A percentile compares a stretch with the other conserved stretches of the same genome.
Evolutionary conservation across 23 tunicate species (phyloP).

Genomic region (Corella eumyota): DNA sequence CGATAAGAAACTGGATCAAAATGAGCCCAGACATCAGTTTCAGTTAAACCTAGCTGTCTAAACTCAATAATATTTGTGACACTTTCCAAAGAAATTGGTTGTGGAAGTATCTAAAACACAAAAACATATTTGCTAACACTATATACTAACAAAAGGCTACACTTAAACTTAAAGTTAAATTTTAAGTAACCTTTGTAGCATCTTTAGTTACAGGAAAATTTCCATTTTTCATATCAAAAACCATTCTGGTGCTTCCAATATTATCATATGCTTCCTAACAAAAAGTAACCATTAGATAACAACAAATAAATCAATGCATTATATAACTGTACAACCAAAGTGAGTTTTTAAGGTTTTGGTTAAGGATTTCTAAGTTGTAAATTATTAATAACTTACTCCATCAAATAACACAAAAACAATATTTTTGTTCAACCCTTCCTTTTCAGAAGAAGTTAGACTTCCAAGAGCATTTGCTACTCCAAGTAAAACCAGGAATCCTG

Average conservation of each 20-base stretch:
- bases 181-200: slow-evolving; percentile 7
- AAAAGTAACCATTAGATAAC: background rate
- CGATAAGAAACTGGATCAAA: slow-evolving; percentile 51
- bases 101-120: slow-evolving; percentile 17
- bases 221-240: slow-evolving; percentile 51
- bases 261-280: slow-evolving; percentile 73
- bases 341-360: background rate
- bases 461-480: slow-evolving; percentile 75
- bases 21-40: slow-evolving; percentile 26
- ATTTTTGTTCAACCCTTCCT: slow-evolving; percentile 22
- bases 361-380: too few species aligned
- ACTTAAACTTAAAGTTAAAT: background rate
- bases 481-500: slow-evolving; percentile 63
- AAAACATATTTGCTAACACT: background rate
- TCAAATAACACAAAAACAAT: slow-evolving; percentile 63
- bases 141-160: background rate
- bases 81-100: slow-evolving; percentile 10
- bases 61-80: slow-evolving; percentile 30
- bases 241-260: slow-evolving; percentile 74
- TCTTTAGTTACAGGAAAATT: slow-evolving; percentile 43
- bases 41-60: slow-evolving; percentile 44
- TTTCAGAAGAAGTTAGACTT: slow-evolving; percentile 9
- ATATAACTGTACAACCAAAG: background rate
- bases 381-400: slow-evolving; percentile 50
- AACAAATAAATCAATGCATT: background rate